A percentile compares a stretch with the other conserved stretches of the same genome.
phyloP scores from a whole-genome alignment of 1,140 invertebrate species.

The Pseudomyrmex dendroicus region DNA sequence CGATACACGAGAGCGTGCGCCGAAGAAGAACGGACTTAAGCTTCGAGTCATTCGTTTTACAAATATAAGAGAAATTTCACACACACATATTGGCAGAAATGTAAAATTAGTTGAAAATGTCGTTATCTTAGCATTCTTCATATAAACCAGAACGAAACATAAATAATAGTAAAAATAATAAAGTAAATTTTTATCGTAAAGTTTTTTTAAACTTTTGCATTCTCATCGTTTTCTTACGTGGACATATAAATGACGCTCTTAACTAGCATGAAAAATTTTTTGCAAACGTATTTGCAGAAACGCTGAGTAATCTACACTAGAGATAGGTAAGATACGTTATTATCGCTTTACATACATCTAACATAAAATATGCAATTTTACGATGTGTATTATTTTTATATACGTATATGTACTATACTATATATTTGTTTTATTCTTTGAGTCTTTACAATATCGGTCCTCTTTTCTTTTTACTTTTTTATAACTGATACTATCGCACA shows the following conservation, averaged over 20 bases:
- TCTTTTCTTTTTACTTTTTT: slow-evolving; percentile 52
- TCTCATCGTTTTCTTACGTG: too few relatives aligned
- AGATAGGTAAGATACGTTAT: slow-evolving; percentile 78
- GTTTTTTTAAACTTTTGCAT: neutral
- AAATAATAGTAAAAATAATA: too few relatives aligned
- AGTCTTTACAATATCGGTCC: slow-evolving; percentile 76
- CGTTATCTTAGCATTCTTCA: too few relatives aligned
- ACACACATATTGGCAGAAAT: too few relatives aligned
- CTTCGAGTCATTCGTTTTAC: too few relatives aligned
- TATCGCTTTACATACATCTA: slow-evolving; percentile 55
- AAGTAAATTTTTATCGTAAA: neutral
- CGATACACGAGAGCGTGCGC: too few relatives aligned
- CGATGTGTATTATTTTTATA: slow-evolving; percentile 58
- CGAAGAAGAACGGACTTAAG: too few relatives aligned
- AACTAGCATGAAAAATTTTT: slow-evolving; percentile 66
- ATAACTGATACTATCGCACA: slow-evolving; percentile 13
- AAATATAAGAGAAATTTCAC: too few relatives aligned
- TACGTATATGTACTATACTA: neutral
- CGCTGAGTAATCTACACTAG: slow-evolving; percentile 74
- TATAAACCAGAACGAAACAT: too few relatives aligned
- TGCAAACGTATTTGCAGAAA: slow-evolving; percentile 74
- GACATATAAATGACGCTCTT: slow-evolving; percentile 10
- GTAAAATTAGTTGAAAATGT: too few relatives aligned
- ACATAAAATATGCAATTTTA: slow-evolving; percentile 67
- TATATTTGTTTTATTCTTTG: slow-evolving; percentile 73